phyloP scores from a whole-genome alignment of 1,140 invertebrate species.

The Drosophila obscura region DNA sequence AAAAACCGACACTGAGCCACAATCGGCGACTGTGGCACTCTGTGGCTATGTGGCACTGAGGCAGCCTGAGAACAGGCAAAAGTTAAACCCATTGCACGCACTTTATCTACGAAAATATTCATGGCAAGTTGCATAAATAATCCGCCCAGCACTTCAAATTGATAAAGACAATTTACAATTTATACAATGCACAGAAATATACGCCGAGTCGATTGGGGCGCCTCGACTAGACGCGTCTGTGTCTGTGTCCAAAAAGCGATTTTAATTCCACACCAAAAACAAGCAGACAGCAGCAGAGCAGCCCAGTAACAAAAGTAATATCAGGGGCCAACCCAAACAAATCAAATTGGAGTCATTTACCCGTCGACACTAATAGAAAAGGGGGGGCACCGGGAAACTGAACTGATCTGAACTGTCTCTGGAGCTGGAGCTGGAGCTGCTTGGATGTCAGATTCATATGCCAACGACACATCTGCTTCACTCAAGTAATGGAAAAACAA shows the following conservation, averaged over 20 bases:
- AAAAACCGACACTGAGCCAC: constrained; percentile 51
- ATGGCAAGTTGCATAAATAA: constrained; percentile 78
- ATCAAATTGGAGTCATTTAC: constrained; percentile 81
- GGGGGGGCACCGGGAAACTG: not conserved
- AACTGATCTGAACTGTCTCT: not conserved
- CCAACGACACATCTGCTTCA: constrained; percentile 56
- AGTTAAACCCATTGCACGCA: constrained; percentile 46
- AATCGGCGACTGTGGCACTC: not conserved
- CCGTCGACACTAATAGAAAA: constrained; percentile 61
- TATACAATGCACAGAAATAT: constrained; percentile 50
- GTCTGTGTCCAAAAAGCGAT: constrained; percentile 34
- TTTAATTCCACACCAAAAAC: constrained; percentile 53
- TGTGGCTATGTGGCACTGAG: constrained; percentile 1
- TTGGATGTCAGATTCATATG: constrained; percentile 41
- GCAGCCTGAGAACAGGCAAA: constrained; percentile 42
- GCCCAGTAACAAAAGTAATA: constrained; percentile 6
- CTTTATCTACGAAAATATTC: constrained; percentile 77
- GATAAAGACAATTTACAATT: constrained; percentile 81
- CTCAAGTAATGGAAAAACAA: constrained; percentile 45
- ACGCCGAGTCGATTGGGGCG: not conserved
- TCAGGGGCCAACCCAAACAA: constrained; percentile 59
- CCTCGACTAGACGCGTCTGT: constrained; percentile 8
- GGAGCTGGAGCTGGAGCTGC: too few species aligned
- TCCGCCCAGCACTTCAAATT: constrained; percentile 77
- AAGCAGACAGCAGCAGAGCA: constrained; percentile 51